Conservation (phyloP, 1,140 invertebrate species). For the Caenorhabditis tropicalis region DNA sequence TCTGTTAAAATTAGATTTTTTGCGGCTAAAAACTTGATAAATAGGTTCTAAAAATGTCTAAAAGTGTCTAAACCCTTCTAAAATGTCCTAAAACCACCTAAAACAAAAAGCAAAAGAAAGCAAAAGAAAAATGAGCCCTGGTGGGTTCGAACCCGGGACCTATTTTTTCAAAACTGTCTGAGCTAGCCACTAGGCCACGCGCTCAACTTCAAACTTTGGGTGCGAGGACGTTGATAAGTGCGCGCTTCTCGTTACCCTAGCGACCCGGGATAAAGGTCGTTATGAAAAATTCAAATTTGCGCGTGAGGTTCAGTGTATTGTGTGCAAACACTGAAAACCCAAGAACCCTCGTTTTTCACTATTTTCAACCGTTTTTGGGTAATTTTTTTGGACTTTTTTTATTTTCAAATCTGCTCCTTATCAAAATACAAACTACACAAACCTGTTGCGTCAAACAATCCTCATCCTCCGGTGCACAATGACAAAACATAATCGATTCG, state of each 20-base stretch:
- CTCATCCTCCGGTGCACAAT: constrained; percentile 60
- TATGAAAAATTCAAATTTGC: no score
- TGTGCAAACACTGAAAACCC: no score
- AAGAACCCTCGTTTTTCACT: no score
- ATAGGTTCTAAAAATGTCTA: not conserved
- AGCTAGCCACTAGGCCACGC: not conserved
- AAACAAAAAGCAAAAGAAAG: not conserved
- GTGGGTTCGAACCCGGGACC: not conserved
- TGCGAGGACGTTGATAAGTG: not conserved
- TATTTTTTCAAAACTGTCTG: not conserved
- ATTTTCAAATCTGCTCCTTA: no score
- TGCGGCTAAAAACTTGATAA: no score
- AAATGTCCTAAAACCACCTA: no score
- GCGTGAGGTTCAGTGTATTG: no score
- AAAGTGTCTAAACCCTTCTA: not conserved
- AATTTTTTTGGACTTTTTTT: not conserved
- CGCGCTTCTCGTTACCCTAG: not conserved
- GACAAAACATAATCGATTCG: constrained; percentile 68
- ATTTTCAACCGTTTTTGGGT: not conserved
- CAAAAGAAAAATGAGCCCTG: no score
- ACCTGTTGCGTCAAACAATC: constrained; percentile 63
- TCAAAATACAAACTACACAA: not conserved
- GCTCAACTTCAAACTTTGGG: not conserved
- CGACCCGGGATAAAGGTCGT: no score
- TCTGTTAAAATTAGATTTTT: no score